Conservation (phyloP, 2,797 vertebrate species). For the Silurus aristotelis region DNA sequence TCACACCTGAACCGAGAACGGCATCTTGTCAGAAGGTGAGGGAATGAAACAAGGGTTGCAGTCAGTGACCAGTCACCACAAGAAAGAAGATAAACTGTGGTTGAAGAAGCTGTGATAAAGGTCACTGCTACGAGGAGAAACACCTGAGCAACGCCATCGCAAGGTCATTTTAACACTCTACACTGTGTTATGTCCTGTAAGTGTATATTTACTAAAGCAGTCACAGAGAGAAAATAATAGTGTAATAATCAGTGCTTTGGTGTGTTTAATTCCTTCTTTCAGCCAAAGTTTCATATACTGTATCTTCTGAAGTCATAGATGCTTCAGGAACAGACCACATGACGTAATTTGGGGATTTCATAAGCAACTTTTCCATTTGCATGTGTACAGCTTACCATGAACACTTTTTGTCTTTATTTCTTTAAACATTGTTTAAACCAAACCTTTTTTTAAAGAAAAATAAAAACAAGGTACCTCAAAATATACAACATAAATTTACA, state of each 20-base stretch:
- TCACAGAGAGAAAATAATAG: neutral
- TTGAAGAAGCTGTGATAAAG: conserved; percentile 33
- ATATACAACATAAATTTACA: neutral
- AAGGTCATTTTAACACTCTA: neutral
- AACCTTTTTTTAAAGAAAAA: neutral
- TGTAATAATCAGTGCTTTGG: no score
- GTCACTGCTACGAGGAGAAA: conserved; percentile 21
- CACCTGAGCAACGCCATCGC: conserved; percentile 17
- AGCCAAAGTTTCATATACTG: neutral
- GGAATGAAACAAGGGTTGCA: conserved; percentile 27
- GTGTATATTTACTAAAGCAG: neutral
- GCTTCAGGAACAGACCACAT: neutral
- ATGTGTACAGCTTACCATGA: neutral
- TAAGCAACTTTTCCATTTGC: neutral
- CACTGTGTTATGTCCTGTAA: neutral
- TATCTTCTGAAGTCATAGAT: neutral
- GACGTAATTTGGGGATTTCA: neutral
- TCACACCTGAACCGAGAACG: conserved; percentile 28
- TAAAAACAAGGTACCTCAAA: neutral
- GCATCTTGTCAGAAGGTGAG: conserved; percentile 42
- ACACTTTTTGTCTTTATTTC: neutral
- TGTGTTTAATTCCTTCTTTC: neutral
- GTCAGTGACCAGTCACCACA: conserved; percentile 39
- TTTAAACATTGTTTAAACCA: neutral
- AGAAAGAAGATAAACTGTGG: conserved; percentile 31